Percentiles rank a stretch among this genome's conserved stretches.
These are phyloP conservation scores for Speoplatyrhinus poulsoni DNA, from an alignment of 2,113 vertebrate genomes.

Conservation along the genomic window DNA sequence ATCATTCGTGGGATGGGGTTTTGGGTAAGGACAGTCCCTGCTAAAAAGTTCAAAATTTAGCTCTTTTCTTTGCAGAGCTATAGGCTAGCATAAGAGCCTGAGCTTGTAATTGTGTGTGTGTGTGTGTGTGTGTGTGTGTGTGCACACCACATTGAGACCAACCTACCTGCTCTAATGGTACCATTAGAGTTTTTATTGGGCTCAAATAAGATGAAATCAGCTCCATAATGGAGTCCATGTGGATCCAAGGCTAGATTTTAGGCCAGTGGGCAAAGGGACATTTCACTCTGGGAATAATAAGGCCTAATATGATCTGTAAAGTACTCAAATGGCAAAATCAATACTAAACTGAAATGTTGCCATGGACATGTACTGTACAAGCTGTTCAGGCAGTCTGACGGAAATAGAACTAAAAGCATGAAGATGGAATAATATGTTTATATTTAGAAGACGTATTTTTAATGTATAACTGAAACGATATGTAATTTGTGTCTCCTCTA, in stretches of 20 bases:
- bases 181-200: constrained; percentile 53
- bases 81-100: background rate
- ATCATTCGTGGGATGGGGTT: too few species aligned
- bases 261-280: constrained; percentile 51
- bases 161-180: constrained; percentile 57
- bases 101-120: background rate
- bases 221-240: constrained; percentile 55
- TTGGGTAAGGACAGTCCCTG: too few species aligned
- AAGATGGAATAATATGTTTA: too few species aligned
- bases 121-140: background rate
- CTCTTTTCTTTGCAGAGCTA: background rate
- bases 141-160: constrained; percentile 23
- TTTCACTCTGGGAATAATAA: constrained; percentile 57
- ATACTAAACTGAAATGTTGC: constrained; percentile 66
- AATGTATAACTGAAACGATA: too few species aligned
- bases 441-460: too few species aligned
- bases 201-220: constrained; percentile 49
- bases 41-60: background rate
- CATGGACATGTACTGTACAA: constrained; percentile 52
- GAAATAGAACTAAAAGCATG: constrained; percentile 2
- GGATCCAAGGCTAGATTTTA: constrained; percentile 33
- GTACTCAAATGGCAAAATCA: constrained; percentile 68
- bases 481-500: too few species aligned
- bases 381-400: background rate
- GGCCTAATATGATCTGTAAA: constrained; percentile 68